These are phyloP conservation scores for Drosophila pectinifera DNA, from an alignment of 1,140 invertebrate genomes.

Conservation along the genomic window DNA sequence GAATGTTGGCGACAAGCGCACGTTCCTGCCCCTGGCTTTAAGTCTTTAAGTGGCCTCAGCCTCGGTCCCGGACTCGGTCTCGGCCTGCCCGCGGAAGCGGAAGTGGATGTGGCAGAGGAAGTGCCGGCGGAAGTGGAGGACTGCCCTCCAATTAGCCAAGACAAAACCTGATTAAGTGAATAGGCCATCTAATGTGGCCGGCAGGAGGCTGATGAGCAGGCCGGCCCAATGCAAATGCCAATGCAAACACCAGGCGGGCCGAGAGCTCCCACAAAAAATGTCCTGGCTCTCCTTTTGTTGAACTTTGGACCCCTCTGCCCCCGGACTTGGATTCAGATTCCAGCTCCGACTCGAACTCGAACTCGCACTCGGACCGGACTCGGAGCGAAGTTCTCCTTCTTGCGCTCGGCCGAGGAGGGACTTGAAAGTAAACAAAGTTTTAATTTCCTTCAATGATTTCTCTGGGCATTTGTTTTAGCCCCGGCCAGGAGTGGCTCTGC, in stretches of 20 bases:
- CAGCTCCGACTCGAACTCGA: not conserved
- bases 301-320: conserved; percentile 6
- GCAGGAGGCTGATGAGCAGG: not conserved
- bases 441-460: conserved; percentile 82
- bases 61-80: not conserved
- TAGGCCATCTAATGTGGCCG: conserved; percentile 57
- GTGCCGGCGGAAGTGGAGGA: not conserved
- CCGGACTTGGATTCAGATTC: not conserved
- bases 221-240: not conserved
- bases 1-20: conserved; percentile 45
- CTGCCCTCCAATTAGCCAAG: conserved; percentile 61
- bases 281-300: conserved; percentile 8
- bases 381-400: not conserved
- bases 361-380: not conserved
- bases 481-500: conserved; percentile 5
- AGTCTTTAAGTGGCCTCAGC: conserved; percentile 32
- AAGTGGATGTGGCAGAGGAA: not conserved
- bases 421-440: conserved; percentile 80
- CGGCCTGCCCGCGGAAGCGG: not conserved
- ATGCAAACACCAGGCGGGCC: not conserved
- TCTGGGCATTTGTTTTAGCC: conserved; percentile 75
- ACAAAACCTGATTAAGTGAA: conserved; percentile 64
- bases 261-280: conserved; percentile 13
- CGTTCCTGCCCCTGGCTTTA: conserved; percentile 24
- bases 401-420: conserved; percentile 28